Base-by-base conservation (phyloP, 2,888 invertebrate species). In the Pherbina coryleti region DNA sequence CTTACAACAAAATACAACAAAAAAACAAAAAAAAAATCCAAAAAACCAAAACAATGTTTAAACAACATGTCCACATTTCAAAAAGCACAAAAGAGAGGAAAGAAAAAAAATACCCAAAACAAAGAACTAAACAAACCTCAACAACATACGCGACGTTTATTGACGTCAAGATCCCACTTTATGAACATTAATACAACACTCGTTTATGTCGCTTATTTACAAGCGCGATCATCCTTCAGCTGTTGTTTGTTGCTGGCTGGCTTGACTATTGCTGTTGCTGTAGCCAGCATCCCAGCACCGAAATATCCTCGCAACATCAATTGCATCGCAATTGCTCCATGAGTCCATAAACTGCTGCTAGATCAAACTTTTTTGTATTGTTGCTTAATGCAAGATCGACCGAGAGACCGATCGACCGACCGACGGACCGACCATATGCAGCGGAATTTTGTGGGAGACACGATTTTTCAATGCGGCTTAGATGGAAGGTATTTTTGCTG, bases 161-260 rank as follows among this genome's bases (percentile, higher is more conserved):
- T 87, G 87, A 88, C 88, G 88, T 87, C 84, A 85, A 86, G 86
- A 88, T 87, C 86, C 88, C 88, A 87, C 88, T 85, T 87, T 88
- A 87, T 85, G 88, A 88, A 87, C 88, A 88, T 87, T 87, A 87
- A 87, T 86, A 85, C 87, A 87, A 87, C 87, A 88, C 88, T 87
- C 88, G 86, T 87, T 87, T 87, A 87, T 85, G 88, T 85, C 86
- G 87, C 86, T 86, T 87, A 87, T 86, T 85, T 87, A 87, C 87
- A 88, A 86, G 87, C 84, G 77, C 79, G 66, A 78, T 75, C 78
- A 78, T 79, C 81, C 81, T 79, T 77, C 64, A 66, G 72, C 69
- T 66, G 72, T 62, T 62, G 66, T 25, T 72, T 79, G 78, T 76
- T 70, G 72, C 66, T 53, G 28, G 37, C 34, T 66, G 28, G 37